Evolutionary conservation across 2,888 invertebrate species (phyloP).

Genomic region (Clusia tigrina): DNA sequence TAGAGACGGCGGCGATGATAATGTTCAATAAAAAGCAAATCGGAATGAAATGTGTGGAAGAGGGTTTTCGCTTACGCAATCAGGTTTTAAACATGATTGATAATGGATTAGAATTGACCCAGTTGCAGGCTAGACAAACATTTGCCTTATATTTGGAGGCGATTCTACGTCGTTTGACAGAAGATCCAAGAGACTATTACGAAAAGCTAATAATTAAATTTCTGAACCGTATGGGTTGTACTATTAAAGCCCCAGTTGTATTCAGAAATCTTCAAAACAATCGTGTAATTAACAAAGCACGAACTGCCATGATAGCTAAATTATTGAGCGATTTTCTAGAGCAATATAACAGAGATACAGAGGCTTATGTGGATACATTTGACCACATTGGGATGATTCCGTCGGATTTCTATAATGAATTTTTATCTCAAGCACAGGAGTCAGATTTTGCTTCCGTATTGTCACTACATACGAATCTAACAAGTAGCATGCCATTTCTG

Average conservation of each 20-base stretch:
- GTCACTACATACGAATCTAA: constrained; percentile 61
- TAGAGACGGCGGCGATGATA: constrained; percentile 53
- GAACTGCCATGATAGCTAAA: constrained; percentile 84
- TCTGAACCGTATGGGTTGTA: constrained; percentile 75
- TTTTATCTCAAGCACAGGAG: constrained; percentile 68
- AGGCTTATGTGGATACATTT: constrained; percentile 76
- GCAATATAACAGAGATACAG: constrained; percentile 83
- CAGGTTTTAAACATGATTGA: constrained; percentile 67
- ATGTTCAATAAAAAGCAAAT: constrained; percentile 58
- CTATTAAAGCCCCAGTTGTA: constrained; percentile 74
- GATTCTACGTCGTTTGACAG: constrained; percentile 74
- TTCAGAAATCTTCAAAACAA: constrained; percentile 68
- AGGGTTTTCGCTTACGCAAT: constrained; percentile 55
- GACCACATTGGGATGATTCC: constrained; percentile 70
- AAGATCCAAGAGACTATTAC: constrained; percentile 60
- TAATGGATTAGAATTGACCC: constrained; percentile 72
- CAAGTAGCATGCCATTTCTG: constrained; percentile 62
- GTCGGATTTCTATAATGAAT: constrained; percentile 69
- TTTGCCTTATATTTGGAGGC: constrained; percentile 81
- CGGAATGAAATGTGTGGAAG: constrained; percentile 60
- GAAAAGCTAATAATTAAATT: constrained; percentile 76
- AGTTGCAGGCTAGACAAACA: constrained; percentile 74
- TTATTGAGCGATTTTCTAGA: constrained; percentile 83
- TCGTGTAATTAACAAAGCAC: constrained; percentile 80
- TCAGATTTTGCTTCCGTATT: constrained; percentile 60